These are phyloP conservation scores for Tragulus kanchil DNA, from an alignment of 2,113 vertebrate genomes.

Conservation along the genomic window DNA sequence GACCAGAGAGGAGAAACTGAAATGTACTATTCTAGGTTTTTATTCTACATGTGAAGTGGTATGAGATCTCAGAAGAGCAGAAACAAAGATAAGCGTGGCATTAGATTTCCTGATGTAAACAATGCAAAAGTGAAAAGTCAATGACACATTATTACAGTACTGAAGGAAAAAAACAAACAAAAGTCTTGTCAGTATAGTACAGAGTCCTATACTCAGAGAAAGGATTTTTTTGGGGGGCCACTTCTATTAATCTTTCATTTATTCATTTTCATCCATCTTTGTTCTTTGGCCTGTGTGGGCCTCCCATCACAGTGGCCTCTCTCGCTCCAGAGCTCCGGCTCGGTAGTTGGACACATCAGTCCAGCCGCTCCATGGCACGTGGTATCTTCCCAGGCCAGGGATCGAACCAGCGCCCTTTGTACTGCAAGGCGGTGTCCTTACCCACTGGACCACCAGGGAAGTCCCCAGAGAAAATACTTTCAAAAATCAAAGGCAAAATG, in stretches of 20 bases:
- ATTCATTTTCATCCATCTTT: no score
- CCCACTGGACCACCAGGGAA: no score
- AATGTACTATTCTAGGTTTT: slow-evolving; percentile 5
- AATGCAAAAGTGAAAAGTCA: not conserved
- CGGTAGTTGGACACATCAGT: no score
- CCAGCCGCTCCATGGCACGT: no score
- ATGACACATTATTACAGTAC: not conserved
- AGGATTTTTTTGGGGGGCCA: no score
- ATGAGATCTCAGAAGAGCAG: not conserved
- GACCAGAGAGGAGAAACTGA: not conserved
- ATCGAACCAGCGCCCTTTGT: no score
- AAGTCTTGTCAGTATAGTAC: not conserved
- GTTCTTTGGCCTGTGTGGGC: no score
- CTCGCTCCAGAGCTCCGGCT: no score
- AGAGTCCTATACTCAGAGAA: not conserved
- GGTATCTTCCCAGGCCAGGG: no score
- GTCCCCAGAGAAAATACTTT: not conserved
- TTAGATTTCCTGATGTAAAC: not conserved
- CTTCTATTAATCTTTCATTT: no score
- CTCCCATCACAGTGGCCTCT: no score
- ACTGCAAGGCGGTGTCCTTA: no score
- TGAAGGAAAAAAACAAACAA: not conserved
- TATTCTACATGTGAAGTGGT: not conserved
- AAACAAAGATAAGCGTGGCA: not conserved
- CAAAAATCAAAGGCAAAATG: not conserved